These are phyloP conservation scores for Drosophila setifemur DNA, from an alignment of 1,140 invertebrate genomes.

Conservation along the genomic window DNA sequence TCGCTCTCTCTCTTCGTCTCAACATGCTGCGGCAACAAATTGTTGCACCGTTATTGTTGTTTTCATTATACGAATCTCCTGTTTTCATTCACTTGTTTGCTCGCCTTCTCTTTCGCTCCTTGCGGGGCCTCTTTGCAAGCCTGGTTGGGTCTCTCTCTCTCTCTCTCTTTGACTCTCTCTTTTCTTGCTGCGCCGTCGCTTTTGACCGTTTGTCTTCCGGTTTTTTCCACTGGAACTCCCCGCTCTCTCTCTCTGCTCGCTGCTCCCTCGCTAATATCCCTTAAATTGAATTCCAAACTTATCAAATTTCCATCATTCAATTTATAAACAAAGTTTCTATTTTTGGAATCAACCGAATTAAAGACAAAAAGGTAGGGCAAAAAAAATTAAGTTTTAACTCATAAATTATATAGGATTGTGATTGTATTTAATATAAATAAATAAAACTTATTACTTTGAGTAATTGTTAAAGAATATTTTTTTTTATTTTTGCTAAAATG, in stretches of 20 bases:
- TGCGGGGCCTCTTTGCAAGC: no score
- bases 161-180: neutral
- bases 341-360: no score
- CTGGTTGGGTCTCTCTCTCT: neutral
- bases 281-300: constrained; percentile 11
- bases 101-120: constrained; percentile 3
- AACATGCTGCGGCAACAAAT: constrained; percentile 65
- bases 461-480: neutral
- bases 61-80: constrained; percentile 15
- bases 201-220: constrained; percentile 27
- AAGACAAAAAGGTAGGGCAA: no score
- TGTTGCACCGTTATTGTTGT: constrained; percentile 58
- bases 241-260: neutral
- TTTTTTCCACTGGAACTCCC: constrained; percentile 10
- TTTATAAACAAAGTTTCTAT: no score
- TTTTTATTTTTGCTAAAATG: no score
- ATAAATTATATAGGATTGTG: no score
- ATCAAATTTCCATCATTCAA: neutral
- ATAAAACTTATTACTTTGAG: neutral
- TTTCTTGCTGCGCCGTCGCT: constrained; percentile 21
- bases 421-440: no score
- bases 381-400: no score
- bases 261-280: neutral
- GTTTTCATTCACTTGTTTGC: constrained; percentile 59
- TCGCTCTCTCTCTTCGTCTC: neutral